Conservation (phyloP, 2,113 vertebrate genomes). For the Athene noctua region DNA sequence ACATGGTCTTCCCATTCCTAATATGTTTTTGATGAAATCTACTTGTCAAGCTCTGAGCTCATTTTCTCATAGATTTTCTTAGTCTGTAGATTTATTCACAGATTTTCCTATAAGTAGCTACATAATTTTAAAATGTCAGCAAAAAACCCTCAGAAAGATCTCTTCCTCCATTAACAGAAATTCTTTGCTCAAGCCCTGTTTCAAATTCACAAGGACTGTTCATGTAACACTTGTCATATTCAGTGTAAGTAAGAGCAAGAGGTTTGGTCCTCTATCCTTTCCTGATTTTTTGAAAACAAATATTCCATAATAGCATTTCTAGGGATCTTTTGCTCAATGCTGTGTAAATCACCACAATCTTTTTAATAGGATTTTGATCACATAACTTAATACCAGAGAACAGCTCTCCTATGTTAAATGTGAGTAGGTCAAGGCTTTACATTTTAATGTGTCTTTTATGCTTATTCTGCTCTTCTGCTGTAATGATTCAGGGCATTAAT, state of each 20-base stretch:
- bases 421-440: constrained; percentile 10
- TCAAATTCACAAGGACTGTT: neutral
- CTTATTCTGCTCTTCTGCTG: neutral
- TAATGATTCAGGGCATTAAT: neutral
- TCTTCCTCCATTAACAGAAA: neutral
- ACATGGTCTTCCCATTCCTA: neutral
- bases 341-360: constrained; percentile 6
- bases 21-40: neutral
- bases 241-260: neutral
- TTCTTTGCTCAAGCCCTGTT: neutral
- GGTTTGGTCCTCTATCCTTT: neutral
- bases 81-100: neutral
- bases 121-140: neutral
- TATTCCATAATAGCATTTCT: neutral
- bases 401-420: neutral
- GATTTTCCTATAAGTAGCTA: neutral
- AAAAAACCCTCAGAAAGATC: neutral
- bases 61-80: neutral
- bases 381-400: neutral
- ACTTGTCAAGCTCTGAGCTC: neutral
- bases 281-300: neutral
- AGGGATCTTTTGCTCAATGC: neutral
- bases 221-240: neutral
- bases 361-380: constrained; percentile 1
- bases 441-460: constrained; percentile 46